phyloP scores from a whole-genome alignment of 2,797 vertebrate genomes.

The Enteromius mattozi region DNA sequence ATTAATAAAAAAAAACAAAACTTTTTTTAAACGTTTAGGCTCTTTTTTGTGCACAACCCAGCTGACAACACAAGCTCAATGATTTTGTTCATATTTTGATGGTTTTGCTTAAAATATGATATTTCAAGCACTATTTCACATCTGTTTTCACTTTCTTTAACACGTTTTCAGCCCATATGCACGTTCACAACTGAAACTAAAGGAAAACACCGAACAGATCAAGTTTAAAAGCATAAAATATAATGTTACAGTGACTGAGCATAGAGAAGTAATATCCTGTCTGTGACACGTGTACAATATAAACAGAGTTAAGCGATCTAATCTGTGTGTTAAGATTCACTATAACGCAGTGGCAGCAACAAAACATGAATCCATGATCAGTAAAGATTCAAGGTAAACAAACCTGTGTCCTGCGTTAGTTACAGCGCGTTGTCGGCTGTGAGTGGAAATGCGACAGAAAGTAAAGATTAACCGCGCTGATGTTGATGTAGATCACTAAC shows the following conservation, averaged over 20 bases:
- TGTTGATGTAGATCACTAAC: background rate
- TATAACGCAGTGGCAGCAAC: no score
- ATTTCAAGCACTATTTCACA: conserved; percentile 10
- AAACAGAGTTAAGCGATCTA: background rate
- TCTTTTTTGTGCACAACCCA: background rate
- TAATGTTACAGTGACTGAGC: background rate
- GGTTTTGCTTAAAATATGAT: background rate
- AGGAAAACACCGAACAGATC: background rate
- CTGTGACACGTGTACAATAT: background rate
- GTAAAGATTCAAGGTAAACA: background rate
- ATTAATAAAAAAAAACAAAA: background rate
- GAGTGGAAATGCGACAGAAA: background rate
- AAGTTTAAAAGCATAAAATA: no score
- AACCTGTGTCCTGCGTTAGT: conserved; percentile 1
- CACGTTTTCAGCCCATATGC: background rate
- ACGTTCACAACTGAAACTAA: background rate
- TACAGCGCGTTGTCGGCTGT: background rate
- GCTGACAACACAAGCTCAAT: background rate
- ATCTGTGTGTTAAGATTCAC: background rate
- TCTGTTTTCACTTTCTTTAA: background rate
- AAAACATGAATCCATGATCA: background rate
- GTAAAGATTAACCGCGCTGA: background rate
- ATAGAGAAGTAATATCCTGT: background rate
- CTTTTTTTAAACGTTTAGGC: background rate
- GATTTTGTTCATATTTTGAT: background rate